phyloP scores from a whole-genome alignment of 2,888 invertebrate species.

The Papilio elwesi region DNA sequence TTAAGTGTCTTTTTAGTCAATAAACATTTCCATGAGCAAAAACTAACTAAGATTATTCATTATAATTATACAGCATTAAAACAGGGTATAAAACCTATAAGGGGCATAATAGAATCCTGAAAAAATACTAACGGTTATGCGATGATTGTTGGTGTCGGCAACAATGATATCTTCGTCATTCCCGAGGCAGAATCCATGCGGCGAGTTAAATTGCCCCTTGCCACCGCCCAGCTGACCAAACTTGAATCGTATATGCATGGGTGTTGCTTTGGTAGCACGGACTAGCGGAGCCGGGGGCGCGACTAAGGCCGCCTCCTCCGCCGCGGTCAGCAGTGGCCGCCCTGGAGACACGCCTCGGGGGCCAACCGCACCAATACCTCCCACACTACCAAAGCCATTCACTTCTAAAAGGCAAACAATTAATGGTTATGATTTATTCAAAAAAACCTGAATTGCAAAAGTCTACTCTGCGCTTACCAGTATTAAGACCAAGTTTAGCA shows the following conservation, averaged over 20 bases:
- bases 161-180: slow-evolving; percentile 98
- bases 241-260: slow-evolving; percentile 95
- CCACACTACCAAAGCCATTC: slow-evolving; percentile 76
- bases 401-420: slow-evolving; percentile 60
- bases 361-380: slow-evolving; percentile 79
- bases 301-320: slow-evolving; percentile 75
- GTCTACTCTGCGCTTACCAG: slow-evolving; percentile 78
- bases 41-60: too few relatives aligned
- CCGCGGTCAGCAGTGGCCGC: slow-evolving; percentile 72
- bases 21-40: too few relatives aligned
- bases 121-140: slow-evolving; percentile 88
- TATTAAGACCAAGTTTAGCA: slow-evolving; percentile 91
- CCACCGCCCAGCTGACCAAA: slow-evolving; percentile 97
- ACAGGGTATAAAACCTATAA: too few relatives aligned
- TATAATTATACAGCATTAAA: too few relatives aligned
- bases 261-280: slow-evolving; percentile 89
- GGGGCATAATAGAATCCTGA: neutral
- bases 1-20: too few relatives aligned
- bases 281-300: slow-evolving; percentile 82
- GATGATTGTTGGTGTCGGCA: slow-evolving; percentile 98
- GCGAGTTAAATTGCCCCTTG: slow-evolving; percentile 97
- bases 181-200: slow-evolving; percentile 98
- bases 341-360: slow-evolving; percentile 82
- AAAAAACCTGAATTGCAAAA: neutral
- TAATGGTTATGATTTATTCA: neutral